These are phyloP conservation scores for Saccostrea glomerata DNA, from an alignment of 1,140 invertebrate species.

Conservation along the genomic window DNA sequence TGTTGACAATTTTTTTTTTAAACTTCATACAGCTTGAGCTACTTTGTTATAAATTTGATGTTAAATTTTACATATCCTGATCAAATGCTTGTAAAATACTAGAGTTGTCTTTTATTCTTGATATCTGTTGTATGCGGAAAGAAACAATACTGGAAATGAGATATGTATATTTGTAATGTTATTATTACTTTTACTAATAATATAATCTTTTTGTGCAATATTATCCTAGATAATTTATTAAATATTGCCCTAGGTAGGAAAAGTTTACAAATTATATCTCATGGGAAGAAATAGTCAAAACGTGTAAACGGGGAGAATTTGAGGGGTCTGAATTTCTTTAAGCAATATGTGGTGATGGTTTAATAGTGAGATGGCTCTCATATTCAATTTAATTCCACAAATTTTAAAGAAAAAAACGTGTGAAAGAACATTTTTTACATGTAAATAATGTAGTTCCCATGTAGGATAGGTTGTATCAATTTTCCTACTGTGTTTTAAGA, in stretches of 20 bases:
- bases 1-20: too few species aligned
- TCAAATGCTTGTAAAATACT: background rate
- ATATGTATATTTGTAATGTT: background rate
- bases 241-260: background rate
- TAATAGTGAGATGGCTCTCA: background rate
- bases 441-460: background rate
- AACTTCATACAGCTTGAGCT: too few species aligned
- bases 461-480: background rate
- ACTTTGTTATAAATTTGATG: too few species aligned
- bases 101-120: background rate
- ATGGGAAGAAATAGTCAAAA: background rate
- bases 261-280: background rate
- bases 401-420: background rate
- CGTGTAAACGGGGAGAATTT: background rate
- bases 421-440: background rate
- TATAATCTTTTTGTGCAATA: constrained; percentile 23
- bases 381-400: background rate
- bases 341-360: background rate
- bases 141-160: background rate
- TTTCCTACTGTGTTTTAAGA: background rate
- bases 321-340: background rate
- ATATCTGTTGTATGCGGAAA: too few species aligned
- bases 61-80: too few species aligned
- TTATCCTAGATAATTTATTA: background rate
- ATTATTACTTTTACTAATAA: background rate